Percentiles rank a stretch among this genome's conserved stretches.
Conservation (phyloP, 2,888 invertebrate genomes). For the Harpagoxenus sublaevis region DNA sequence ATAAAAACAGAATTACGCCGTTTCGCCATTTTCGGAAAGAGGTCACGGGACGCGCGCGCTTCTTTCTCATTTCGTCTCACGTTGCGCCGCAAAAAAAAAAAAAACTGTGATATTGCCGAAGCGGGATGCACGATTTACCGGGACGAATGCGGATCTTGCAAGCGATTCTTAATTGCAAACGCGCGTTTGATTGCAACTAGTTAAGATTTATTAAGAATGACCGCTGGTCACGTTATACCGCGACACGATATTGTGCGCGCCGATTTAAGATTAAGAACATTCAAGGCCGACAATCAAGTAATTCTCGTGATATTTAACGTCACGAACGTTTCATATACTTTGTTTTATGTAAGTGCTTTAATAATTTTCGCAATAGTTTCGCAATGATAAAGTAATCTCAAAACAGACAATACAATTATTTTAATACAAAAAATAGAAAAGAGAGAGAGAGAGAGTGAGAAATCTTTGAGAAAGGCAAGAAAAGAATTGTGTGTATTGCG, state of each 20-base stretch:
- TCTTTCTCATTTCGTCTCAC: constrained; percentile 45
- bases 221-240: constrained; percentile 23
- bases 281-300: constrained; percentile 33
- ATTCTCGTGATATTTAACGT: background rate
- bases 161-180: background rate
- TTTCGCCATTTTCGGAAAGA: constrained; percentile 1
- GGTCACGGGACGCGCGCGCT: constrained; percentile 10
- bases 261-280: constrained; percentile 31
- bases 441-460: background rate
- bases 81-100: constrained; percentile 57
- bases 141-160: constrained; percentile 66
- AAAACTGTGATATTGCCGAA: constrained; percentile 55
- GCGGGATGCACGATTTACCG: constrained; percentile 60
- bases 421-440: background rate
- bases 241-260: background rate
- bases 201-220: background rate
- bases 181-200: background rate
- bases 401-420: background rate
- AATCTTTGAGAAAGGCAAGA: background rate
- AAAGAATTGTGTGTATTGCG: background rate
- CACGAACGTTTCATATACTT: background rate
- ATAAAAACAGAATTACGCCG: constrained; percentile 9
- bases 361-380: background rate
- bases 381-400: background rate
- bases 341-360: background rate